Evolutionary conservation across 2,888 invertebrate genomes (phyloP).

Genomic region (Minunthozetes semirufus): DNA sequence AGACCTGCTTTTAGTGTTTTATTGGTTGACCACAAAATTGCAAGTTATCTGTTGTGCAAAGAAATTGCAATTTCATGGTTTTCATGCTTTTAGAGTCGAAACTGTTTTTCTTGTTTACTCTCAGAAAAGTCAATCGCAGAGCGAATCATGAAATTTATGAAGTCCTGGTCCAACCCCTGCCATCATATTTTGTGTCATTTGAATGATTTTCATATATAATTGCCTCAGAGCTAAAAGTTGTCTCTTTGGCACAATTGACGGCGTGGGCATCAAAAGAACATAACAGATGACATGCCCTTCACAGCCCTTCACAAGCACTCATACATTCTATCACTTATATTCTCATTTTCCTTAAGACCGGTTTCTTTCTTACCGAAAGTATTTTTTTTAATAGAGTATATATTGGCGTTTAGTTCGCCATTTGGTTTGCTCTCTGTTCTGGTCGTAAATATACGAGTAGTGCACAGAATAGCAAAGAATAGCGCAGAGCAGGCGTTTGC

Average conservation of each 20-base stretch:
- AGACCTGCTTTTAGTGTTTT: conserved; percentile 5
- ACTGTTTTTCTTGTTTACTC: conserved; percentile 3
- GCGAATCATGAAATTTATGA: conserved; percentile 28
- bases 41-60: not conserved
- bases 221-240: not conserved
- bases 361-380: conserved; percentile 24
- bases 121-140: not conserved
- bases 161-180: conserved; percentile 22
- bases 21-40: conserved; percentile 25
- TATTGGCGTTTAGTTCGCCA: not conserved
- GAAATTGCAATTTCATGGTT: not conserved
- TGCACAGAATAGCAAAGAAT: not conserved
- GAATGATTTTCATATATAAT: not conserved
- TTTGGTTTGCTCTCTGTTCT: not conserved
- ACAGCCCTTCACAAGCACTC: conserved; percentile 23
- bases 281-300: conserved; percentile 25
- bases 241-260: conserved; percentile 26
- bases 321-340: conserved; percentile 2
- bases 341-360: conserved; percentile 26
- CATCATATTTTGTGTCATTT: conserved; percentile 29
- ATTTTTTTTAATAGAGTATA: conserved; percentile 3
- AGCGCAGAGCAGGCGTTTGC: not conserved
- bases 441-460: conserved; percentile 23
- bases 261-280: conserved; percentile 29
- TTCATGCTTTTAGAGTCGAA: not conserved